phyloP scores from a whole-genome alignment of 2,888 invertebrate genomes.

The Magallana nippona region DNA sequence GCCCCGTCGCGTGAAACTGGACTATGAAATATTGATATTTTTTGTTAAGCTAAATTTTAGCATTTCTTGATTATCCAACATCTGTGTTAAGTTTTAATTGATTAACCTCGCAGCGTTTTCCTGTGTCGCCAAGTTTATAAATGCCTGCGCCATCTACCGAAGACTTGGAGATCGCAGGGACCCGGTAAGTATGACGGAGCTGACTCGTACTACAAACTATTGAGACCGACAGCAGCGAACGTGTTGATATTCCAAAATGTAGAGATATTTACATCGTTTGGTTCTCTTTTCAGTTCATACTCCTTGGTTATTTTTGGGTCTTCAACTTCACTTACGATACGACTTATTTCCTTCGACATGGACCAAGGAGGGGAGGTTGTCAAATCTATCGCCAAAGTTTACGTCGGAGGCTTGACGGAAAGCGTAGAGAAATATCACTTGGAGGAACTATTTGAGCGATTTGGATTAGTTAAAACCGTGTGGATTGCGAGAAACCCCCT shows the following conservation, averaged over 20 bases:
- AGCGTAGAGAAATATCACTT: conserved; percentile 45
- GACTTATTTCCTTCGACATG: neutral
- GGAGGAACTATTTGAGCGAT: conserved; percentile 44
- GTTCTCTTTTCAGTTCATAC: neutral
- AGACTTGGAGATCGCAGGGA: neutral
- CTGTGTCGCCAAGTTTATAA: neutral
- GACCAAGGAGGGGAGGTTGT: neutral
- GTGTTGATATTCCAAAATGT: neutral
- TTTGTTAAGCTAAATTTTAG: neutral
- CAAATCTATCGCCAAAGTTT: conserved; percentile 43
- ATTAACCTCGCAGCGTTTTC: neutral
- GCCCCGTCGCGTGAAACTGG: conserved; percentile 9
- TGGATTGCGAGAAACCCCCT: conserved; percentile 49
- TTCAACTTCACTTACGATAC: conserved; percentile 1
- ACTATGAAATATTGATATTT: conserved; percentile 11
- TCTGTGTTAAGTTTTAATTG: conserved; percentile 28
- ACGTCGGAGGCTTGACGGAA: conserved; percentile 45
- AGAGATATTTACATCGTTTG: neutral
- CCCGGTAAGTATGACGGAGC: neutral
- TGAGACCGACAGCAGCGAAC: neutral
- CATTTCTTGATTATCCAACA: conserved; percentile 8
- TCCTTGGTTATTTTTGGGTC: neutral
- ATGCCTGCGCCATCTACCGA: neutral
- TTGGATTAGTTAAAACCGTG: conserved; percentile 43
- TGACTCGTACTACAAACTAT: neutral